Conservation (phyloP, 2,797 vertebrate genomes). For the Phoeniculus purpureus region DNA sequence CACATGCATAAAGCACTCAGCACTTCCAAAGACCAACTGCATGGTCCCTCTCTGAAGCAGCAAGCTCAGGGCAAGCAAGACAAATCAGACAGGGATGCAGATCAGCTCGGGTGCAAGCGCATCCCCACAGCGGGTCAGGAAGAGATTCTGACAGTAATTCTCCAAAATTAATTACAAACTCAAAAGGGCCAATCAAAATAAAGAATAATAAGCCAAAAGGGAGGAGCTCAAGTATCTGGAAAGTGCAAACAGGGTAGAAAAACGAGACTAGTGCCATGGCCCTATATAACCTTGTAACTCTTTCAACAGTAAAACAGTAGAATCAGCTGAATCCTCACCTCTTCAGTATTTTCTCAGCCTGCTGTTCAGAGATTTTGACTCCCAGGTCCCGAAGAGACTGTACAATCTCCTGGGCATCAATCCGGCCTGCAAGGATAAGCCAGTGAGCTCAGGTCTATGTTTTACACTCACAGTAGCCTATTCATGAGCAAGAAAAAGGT, state of each 20-base stretch:
- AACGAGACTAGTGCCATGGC: background rate
- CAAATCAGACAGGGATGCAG: slow-evolving; percentile 23
- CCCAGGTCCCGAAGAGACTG: slow-evolving; percentile 95
- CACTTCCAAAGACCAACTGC: slow-evolving; percentile 3
- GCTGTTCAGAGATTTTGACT: slow-evolving; percentile 94
- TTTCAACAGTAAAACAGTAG: background rate
- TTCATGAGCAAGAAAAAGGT: background rate
- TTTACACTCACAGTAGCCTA: accelerated
- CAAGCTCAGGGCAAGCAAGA: background rate
- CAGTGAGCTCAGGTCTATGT: background rate
- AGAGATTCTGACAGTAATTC: background rate
- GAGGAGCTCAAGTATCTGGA: background rate
- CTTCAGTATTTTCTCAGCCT: slow-evolving; percentile 94
- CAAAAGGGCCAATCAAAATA: background rate
- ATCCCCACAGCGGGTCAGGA: background rate
- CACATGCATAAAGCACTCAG: slow-evolving; percentile 43
- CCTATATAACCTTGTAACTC: background rate
- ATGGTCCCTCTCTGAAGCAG: slow-evolving; percentile 10
- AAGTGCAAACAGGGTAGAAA: background rate
- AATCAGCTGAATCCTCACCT: slow-evolving; percentile 78
- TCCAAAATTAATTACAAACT: background rate
- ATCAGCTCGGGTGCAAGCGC: background rate
- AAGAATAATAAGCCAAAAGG: background rate
- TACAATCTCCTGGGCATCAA: slow-evolving; percentile 95
- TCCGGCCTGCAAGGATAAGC: slow-evolving; percentile 80